These are phyloP conservation scores for Melieria picta DNA, from an alignment of 2,888 invertebrate species.

Conservation along the genomic window DNA sequence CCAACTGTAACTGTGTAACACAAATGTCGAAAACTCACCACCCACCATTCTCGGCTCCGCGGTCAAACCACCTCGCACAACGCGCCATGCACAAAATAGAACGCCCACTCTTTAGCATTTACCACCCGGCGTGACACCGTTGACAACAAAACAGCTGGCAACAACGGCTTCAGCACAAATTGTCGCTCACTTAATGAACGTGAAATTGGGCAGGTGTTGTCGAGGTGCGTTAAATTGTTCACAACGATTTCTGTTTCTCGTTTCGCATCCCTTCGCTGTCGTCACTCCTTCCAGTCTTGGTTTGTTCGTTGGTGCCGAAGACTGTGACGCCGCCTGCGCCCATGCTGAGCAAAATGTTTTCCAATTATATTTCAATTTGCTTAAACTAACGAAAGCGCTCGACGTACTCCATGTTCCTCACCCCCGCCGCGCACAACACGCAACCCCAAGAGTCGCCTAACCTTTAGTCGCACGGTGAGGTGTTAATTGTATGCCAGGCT, in stretches of 20 bases:
- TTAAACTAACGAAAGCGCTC: constrained; percentile 32
- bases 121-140: too few species aligned
- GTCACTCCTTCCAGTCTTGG: background rate
- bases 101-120: background rate
- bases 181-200: constrained; percentile 59
- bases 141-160: too few species aligned
- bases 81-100: too few species aligned
- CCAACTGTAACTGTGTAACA: too few species aligned
- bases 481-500: constrained; percentile 27
- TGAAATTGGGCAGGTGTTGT: constrained; percentile 60
- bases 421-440: background rate
- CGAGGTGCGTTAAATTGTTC: constrained; percentile 16
- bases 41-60: too few species aligned
- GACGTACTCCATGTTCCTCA: constrained; percentile 11
- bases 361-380: constrained; percentile 41
- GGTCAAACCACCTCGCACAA: background rate
- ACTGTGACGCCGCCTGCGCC: background rate
- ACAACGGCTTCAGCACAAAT: constrained; percentile 40
- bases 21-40: background rate
- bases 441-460: background rate
- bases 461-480: background rate
- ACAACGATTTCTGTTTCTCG: constrained; percentile 9
- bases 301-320: background rate
- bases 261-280: constrained; percentile 7
- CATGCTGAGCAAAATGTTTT: background rate